Evolutionary conservation across 2,113 vertebrate species (phyloP).

Genomic region (Nipponia nippon): DNA sequence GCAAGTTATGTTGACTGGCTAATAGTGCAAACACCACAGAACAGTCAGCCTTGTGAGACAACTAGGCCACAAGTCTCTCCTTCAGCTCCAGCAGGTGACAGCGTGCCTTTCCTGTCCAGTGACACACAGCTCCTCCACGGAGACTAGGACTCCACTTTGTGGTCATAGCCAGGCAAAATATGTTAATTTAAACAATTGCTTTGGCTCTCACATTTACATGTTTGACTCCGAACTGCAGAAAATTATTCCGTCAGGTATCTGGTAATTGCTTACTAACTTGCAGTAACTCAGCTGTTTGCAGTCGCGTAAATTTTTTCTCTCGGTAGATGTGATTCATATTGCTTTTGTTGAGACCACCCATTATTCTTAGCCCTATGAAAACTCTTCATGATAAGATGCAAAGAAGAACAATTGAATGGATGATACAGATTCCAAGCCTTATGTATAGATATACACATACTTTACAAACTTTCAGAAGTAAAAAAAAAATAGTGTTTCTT

Average conservation of each 20-base stretch:
- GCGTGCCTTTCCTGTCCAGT: background rate
- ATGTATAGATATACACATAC: background rate
- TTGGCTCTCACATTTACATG: background rate
- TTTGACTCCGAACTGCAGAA: background rate
- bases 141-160: background rate
- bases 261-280: background rate
- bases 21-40: background rate
- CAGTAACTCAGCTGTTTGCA: background rate
- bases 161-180: background rate
- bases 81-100: background rate
- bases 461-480: background rate
- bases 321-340: background rate
- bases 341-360: background rate
- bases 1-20: background rate
- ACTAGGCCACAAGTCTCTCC: background rate
- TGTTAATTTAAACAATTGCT: background rate
- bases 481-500: background rate
- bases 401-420: background rate
- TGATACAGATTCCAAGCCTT: background rate
- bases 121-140: background rate
- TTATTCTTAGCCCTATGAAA: background rate
- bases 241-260: background rate
- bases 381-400: background rate
- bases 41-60: background rate
- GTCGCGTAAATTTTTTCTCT: background rate